Base-by-base conservation (phyloP, 2,797 vertebrate species). In the Phrynocephalus forsythii region DNA sequence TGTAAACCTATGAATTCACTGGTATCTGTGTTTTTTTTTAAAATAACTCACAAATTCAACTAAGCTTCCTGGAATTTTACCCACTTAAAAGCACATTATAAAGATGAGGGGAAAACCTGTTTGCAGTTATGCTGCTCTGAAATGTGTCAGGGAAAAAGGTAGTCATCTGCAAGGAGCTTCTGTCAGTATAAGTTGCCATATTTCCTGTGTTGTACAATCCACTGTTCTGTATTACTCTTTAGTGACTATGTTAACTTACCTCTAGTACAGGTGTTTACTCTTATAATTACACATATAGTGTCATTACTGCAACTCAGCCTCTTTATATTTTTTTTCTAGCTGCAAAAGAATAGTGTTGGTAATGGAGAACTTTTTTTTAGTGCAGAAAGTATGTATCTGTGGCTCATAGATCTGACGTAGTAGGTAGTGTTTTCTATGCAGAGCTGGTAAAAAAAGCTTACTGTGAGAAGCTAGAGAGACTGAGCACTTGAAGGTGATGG, bases 81-180 rank as follows among this genome's bases (percentile, higher is more conserved):
- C 56, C 10, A 52, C 77, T 84, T 88, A 50, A 79, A 88, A 72
- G 33, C 67, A 77, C 83, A 50, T 84, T 67, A 52, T 79, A 80
- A 84, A 84, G 76, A n/a, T 33, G 83, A 13, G 52, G 52, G 52
- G 69, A 13, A 84, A 79, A 84, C 72, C 68, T 73, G 67, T 66
- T 68, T 50, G 79, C 28, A 79, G 24, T 84, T 52, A 73, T 84
- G 24, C 67, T 88, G 76, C 38, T 20, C 20, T 84, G 13, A n/a
- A 88, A 79, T 33, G 16, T 73, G 87, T 82, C 82, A 84, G 56
- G 77, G 50, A 67, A 80, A n/a, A 75, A 80, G 67, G 66, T 63
- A 87, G 86, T 87, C 73, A 69, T 87, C 86, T 87, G 69, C 56
- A 78, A 50, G 50, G 60, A 68, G n/a, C 44, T 83, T 83, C 75